Conservation (phyloP, 2,797 vertebrate genomes). For the Yasuhikotakia modesta region DNA sequence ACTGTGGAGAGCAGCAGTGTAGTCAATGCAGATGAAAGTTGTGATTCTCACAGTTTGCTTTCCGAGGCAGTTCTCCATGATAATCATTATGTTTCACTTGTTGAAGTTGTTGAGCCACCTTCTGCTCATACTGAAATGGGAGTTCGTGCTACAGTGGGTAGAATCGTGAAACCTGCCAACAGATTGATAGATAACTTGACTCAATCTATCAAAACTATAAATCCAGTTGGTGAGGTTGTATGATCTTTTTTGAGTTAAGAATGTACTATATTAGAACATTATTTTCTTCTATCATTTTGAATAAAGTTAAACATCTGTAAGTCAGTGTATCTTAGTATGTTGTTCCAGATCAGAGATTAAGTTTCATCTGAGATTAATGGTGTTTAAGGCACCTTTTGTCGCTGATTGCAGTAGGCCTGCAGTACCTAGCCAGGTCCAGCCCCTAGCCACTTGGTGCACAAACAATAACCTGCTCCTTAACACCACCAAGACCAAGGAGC, state of each 20-base stretch:
- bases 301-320: accelerated
- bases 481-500: too few species aligned
- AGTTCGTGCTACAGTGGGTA: background rate
- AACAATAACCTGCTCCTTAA: too few species aligned
- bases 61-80: background rate
- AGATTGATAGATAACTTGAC: slow-evolving; percentile 2
- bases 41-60: background rate
- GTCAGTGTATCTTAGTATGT: background rate
- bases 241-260: background rate
- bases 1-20: background rate
- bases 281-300: background rate
- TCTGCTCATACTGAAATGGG: accelerated
- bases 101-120: background rate
- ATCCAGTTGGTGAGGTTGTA: background rate
- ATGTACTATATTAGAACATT: background rate
- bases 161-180: background rate
- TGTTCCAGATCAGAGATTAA: background rate
- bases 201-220: background rate
- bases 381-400: too few species aligned
- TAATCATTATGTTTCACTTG: background rate
- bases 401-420: too few species aligned
- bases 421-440: too few species aligned
- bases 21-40: background rate
- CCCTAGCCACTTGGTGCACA: too few species aligned
- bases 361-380: too few species aligned